A percentile compares a stretch with the other conserved stretches of the same genome.
Evolutionary conservation across 2,113 vertebrate genomes (phyloP).

Genomic region (Crotalus tigris): DNA sequence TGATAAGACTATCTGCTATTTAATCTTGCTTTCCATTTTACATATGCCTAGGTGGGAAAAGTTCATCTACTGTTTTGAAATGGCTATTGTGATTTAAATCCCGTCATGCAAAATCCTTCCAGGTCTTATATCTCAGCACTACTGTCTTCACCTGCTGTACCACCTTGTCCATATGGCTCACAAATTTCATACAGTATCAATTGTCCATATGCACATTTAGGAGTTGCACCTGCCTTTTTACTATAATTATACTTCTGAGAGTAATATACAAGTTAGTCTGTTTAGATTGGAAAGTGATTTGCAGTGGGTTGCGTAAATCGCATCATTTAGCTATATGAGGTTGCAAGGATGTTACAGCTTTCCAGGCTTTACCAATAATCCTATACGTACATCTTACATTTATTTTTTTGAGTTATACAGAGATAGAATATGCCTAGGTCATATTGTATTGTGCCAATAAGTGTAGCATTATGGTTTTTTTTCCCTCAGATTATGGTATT

Average conservation of each 20-base stretch:
- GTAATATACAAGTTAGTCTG: constrained; percentile 39
- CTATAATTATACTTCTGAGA: constrained; percentile 46
- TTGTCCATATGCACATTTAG: constrained; percentile 45
- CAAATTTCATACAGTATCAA: constrained; percentile 42
- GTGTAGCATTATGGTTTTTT: not conserved
- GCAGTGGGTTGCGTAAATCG: constrained; percentile 4
- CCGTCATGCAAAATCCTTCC: not conserved
- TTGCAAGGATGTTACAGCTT: not conserved
- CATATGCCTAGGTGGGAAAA: not conserved
- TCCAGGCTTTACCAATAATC: constrained; percentile 3
- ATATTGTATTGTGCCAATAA: not conserved
- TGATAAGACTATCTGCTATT: not conserved
- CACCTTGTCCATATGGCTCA: constrained; percentile 35
- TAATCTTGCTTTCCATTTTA: not conserved
- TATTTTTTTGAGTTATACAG: not conserved
- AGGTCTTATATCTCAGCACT: not conserved
- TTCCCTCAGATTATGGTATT: not conserved
- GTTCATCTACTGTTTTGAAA: not conserved
- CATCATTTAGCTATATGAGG: constrained; percentile 12
- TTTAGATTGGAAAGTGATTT: constrained; percentile 18
- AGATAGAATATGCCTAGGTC: not conserved
- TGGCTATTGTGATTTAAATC: not conserved
- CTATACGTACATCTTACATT: not conserved
- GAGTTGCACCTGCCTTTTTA: constrained; percentile 52
- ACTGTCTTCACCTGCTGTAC: constrained; percentile 51